Conservation (phyloP, 2,888 invertebrate genomes). For the Girardia tigrina region DNA sequence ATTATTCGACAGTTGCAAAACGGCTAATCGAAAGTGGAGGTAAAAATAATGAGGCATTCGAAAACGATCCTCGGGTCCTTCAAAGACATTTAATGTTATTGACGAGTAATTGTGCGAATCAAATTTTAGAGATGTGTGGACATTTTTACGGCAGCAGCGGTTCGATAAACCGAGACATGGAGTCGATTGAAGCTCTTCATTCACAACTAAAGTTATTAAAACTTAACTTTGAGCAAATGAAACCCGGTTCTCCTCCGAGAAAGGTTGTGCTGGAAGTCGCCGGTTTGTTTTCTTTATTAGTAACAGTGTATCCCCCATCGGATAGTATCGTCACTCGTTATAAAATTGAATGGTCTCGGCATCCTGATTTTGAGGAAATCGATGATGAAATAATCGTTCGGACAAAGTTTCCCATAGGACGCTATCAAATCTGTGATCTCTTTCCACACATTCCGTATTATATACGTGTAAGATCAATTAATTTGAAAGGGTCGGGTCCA, state of each 20-base stretch:
- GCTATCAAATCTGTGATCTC: constrained; percentile 26
- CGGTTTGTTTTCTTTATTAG: constrained; percentile 26
- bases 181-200: constrained; percentile 28
- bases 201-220: constrained; percentile 24
- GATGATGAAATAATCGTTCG: background rate
- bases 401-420: constrained; percentile 20
- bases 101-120: background rate
- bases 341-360: constrained; percentile 25
- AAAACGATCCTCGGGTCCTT: constrained; percentile 18
- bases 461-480: constrained; percentile 30
- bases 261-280: constrained; percentile 30
- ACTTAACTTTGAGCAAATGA: constrained; percentile 24
- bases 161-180: constrained; percentile 24
- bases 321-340: constrained; percentile 31
- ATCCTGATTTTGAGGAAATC: background rate
- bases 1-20: background rate
- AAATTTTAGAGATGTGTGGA: constrained; percentile 24
- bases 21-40: constrained; percentile 16
- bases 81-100: background rate
- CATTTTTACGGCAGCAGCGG: background rate
- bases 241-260: constrained; percentile 23
- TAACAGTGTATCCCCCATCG: constrained; percentile 29
- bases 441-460: constrained; percentile 24
- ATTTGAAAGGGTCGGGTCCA: constrained; percentile 17
- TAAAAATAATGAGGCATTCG: background rate